phyloP scores from a whole-genome alignment of 2,113 vertebrate species.

The Malurus alboscapulatus region DNA sequence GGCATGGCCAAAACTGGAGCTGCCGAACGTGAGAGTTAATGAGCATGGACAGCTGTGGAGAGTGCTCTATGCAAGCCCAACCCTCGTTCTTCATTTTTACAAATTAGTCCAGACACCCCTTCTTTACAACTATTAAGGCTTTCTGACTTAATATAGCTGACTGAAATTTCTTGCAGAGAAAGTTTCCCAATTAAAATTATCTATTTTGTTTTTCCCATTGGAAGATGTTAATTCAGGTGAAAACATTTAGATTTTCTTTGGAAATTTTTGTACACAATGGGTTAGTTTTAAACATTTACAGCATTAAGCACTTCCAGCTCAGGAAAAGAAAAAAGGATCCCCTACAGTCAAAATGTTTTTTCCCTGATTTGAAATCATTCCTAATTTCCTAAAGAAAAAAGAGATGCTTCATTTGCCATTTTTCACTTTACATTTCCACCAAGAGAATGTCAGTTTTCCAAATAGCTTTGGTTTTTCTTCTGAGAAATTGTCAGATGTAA shows the following conservation, averaged over 20 bases:
- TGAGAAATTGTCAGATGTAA: constrained; percentile 26
- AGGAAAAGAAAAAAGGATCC: background rate
- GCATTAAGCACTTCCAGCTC: background rate
- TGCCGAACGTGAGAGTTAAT: background rate
- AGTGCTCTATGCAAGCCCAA: background rate
- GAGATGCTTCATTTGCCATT: background rate
- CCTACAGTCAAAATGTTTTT: background rate
- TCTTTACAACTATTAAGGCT: background rate
- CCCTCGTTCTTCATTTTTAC: background rate
- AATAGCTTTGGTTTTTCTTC: constrained; percentile 18
- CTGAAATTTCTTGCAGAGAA: background rate
- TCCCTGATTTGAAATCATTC: background rate
- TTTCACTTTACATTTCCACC: constrained; percentile 16
- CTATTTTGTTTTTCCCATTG: background rate
- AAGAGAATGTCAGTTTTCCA: constrained; percentile 13
- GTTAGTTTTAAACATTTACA: background rate
- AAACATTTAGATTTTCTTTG: background rate
- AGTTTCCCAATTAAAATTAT: background rate
- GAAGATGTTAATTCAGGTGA: background rate
- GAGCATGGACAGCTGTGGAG: background rate
- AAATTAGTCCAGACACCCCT: background rate
- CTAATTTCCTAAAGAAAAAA: background rate
- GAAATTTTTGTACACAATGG: background rate
- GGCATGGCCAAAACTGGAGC: background rate
- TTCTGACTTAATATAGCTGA: background rate